phyloP scores from a whole-genome alignment of 2,113 vertebrate genomes.

The Ochotona princeps region DNA sequence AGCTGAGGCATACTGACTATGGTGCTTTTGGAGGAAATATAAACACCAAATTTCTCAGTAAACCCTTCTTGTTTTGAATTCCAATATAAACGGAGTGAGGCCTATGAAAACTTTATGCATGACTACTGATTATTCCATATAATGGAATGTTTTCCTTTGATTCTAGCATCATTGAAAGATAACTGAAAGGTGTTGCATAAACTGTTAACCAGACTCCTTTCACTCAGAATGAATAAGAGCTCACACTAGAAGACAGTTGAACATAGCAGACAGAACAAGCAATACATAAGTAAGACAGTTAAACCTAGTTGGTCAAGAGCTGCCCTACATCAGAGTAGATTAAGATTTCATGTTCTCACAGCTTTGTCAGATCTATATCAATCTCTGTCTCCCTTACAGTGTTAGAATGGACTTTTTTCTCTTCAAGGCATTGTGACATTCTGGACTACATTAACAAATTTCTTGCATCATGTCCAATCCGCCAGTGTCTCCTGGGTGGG shows the following conservation, averaged over 20 bases:
- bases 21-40: not conserved
- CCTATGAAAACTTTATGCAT: not conserved
- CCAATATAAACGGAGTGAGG: not conserved
- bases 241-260: not conserved
- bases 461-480: not conserved
- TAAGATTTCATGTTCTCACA: not conserved
- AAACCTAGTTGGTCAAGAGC: not conserved
- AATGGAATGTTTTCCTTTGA: conserved; percentile 28
- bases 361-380: not conserved
- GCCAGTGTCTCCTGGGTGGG: not conserved
- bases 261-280: not conserved
- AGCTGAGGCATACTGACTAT: not conserved
- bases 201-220: not conserved
- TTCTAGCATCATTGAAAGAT: not conserved
- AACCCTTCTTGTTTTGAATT: not conserved
- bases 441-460: not conserved
- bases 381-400: not conserved
- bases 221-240: not conserved
- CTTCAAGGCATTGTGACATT: not conserved
- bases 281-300: not conserved
- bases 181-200: not conserved
- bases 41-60: conserved; percentile 24
- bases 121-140: not conserved
- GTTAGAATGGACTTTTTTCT: not conserved
- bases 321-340: not conserved